Conservation (phyloP, 2,888 invertebrate genomes). For the Acanthosoma haemorrhoidale region DNA sequence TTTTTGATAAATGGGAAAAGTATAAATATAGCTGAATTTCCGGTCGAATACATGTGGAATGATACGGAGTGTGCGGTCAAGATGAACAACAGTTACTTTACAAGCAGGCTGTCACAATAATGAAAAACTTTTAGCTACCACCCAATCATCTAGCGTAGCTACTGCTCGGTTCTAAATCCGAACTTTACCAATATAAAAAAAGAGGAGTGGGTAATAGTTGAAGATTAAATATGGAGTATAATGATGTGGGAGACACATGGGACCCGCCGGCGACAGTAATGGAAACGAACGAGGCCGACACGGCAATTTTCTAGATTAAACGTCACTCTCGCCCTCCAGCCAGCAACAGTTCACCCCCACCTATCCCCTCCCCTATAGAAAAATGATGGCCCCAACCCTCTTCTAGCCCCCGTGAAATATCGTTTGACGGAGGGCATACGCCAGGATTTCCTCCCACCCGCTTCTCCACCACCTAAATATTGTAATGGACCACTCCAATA, state of each 20-base stretch:
- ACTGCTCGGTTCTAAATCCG: no score
- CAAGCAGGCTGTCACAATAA: no score
- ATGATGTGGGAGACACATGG: constrained; percentile 40
- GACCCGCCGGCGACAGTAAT: constrained; percentile 53
- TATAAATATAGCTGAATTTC: no score
- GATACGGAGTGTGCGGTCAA: no score
- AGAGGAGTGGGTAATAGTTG: constrained; percentile 7
- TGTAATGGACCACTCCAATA: constrained; percentile 9
- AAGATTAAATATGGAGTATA: constrained; percentile 28
- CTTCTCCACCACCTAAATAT: background rate
- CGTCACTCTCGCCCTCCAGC: constrained; percentile 46
- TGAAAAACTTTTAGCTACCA: no score
- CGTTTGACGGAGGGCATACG: constrained; percentile 31
- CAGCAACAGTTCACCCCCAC: constrained; percentile 14
- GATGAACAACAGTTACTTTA: no score
- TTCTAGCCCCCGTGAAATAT: constrained; percentile 23
- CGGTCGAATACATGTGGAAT: no score
- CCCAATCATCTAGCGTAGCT: no score
- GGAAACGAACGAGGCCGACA: constrained; percentile 56
- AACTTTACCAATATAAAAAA: background rate
- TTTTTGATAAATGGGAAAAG: no score
- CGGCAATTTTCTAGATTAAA: constrained; percentile 63
- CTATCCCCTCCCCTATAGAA: background rate
- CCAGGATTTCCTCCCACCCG: constrained; percentile 15
- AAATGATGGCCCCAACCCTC: constrained; percentile 16